Base-by-base conservation (phyloP, 2,888 invertebrate species). In the Drosophila tripunctata region DNA sequence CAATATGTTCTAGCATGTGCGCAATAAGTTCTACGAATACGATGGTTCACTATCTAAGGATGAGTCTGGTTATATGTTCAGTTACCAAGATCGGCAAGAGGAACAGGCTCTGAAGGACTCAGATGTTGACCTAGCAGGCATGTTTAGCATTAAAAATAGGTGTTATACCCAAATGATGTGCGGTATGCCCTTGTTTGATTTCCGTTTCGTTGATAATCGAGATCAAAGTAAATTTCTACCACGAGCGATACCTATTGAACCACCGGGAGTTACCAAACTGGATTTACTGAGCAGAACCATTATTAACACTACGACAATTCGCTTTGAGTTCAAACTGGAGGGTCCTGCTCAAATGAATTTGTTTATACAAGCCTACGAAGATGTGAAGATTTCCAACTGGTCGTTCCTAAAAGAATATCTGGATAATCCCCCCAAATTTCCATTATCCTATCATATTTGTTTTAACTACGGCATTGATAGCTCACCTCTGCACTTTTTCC, bases 21-120 rank as follows among this genome's bases (percentile, higher is more conserved):
- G 91, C 22, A 89, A 92, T 44, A 89, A 85, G 8, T 92, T 92
- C 64, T 91, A 92, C 69, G 90, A 92, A 43, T 83, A 83, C 21
- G 81, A 88, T 45, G 78, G 88, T 1, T 68, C 81, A 0, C 76
- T 91, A 0, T 88, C 86, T 17, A 82, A 83, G 27, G 88, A 90
- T 30, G 92, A 93, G 58, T 91, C 92, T 3, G 92, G 92, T 3
- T 90, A 92, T 43, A 90, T 91, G 87, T 88, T 92, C 36, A 81
- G 91, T 45, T 91, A 92, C 6, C 90, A 92, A 69, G 93, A 93
- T 27, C 67, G 90, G 6, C 80, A 78, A 1, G 54, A 74, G 1
- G 70, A 78, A 14, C 36, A 54, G n/a, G 76, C 82, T 0, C 15
- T 84, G 0, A 17, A 63, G 22, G 27, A 12, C 24, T 47, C 80